Base-by-base conservation (phyloP, 2,113 vertebrate genomes). In the Progne subis region DNA sequence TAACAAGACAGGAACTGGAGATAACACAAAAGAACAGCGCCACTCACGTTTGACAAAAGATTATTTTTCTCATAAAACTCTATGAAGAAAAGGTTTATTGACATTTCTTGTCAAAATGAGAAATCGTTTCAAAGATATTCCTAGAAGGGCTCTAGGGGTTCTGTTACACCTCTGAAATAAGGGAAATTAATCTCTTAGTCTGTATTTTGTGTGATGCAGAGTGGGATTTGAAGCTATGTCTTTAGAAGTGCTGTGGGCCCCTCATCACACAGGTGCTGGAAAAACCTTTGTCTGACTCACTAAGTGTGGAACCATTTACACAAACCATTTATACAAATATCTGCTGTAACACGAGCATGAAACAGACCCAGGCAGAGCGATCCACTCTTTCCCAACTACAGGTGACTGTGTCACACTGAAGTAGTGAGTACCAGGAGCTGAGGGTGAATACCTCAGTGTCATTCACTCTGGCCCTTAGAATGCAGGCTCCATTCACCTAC, bases 331-430 rank as follows among this genome's bases (percentile, higher is more conserved):
- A 23, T 28, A 49, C 17, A 61, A 76, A 69, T 24, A 55, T 39
- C 29, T 79, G 4, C 50, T 77, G 56, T 46, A 68, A 91, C 20
- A 47, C 7, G 37, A 63, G 6, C 18, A 8, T 19, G 23, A 82
- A 74, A 61, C 0, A 11, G 23, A 78, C 10, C 32, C 28, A 67
- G 9, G 3, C 5, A 29, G 18, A 63, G 12, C 0, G 0, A 65
- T 16, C 41, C 6, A 5, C 3, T n/a, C 41, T 69, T 57, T 90
- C 17, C 32, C 10, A 60, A 1, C 10, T 49, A 31, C 3, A 1
- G 1, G 15, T 41, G n/a, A 18, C 28, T 43, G 13, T 43, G 6
- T 57, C 34, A 53, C 15, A 15, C 1, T 41, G 37, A 67, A 41
- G n/a, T 4, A 57, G 8, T 28, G 75, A 77, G 7, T 16, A 59